Conservation (phyloP, 2,888 invertebrate genomes). For the Sinelater perroti region DNA sequence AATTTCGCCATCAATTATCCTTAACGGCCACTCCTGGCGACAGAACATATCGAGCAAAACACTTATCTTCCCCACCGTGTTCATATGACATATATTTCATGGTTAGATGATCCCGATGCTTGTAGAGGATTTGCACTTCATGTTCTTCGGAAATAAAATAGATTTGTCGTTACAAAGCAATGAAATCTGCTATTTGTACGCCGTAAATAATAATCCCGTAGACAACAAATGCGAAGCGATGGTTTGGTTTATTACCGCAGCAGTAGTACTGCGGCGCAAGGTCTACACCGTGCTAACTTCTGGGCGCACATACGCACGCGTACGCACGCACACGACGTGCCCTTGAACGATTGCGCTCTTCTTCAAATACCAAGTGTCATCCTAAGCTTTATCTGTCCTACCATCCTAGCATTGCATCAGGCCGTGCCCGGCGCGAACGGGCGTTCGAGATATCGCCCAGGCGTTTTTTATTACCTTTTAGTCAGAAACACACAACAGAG, state of each 20-base stretch:
- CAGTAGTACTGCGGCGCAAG: too few relatives aligned
- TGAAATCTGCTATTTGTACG: conserved; percentile 19
- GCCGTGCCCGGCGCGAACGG: too few relatives aligned
- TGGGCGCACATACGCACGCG: too few relatives aligned
- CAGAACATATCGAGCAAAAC: conserved; percentile 51
- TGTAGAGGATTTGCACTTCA: conserved; percentile 48
- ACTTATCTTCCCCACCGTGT: conserved; percentile 51
- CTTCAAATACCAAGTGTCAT: too few relatives aligned
- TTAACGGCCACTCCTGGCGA: conserved; percentile 52
- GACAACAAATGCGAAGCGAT: conserved; percentile 9
- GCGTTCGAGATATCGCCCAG: not conserved
- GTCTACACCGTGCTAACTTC: too few relatives aligned
- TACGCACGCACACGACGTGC: too few relatives aligned
- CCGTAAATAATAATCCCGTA: conserved; percentile 14
- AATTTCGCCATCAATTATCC: conserved; percentile 52
- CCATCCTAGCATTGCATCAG: too few relatives aligned
- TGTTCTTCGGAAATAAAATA: conserved; percentile 46
- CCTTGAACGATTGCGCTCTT: too few relatives aligned
- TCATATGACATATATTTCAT: conserved; percentile 50
- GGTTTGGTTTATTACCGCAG: conserved; percentile 3
- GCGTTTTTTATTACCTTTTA: conserved; percentile 12
- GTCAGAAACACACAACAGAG: conserved; percentile 27
- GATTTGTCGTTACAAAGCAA: conserved; percentile 44
- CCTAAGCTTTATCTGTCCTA: too few relatives aligned
- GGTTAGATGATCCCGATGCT: conserved; percentile 48